Evolutionary conservation across 2,113 vertebrate species (phyloP).

Genomic region (Tyto alba): DNA sequence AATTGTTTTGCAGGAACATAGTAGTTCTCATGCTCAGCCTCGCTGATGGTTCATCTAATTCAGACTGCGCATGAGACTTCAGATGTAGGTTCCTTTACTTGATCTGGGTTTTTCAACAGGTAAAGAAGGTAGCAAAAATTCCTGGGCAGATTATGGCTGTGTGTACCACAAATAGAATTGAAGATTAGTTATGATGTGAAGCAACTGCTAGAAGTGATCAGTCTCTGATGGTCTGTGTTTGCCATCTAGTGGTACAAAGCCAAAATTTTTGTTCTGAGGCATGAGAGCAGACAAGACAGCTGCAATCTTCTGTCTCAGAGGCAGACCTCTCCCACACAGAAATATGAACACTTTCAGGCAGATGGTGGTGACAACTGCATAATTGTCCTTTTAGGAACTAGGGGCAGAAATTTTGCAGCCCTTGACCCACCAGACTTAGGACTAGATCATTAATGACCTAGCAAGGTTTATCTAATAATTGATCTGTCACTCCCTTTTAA

Average conservation of each 20-base stretch:
- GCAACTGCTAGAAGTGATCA: too few relatives aligned
- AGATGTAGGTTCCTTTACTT: not conserved
- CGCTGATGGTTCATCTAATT: not conserved
- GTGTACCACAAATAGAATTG: not conserved
- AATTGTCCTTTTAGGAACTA: not conserved
- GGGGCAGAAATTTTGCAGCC: not conserved
- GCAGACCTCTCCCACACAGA: not conserved
- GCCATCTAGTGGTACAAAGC: slow-evolving; percentile 45
- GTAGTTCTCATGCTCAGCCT: not conserved
- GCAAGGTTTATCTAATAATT: not conserved
- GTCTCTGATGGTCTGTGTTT: not conserved
- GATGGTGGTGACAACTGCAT: not conserved
- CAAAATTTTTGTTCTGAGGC: not conserved
- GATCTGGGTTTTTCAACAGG: not conserved
- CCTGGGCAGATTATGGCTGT: not conserved
- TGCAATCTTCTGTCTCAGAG: not conserved
- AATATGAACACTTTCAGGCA: not conserved
- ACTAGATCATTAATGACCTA: not conserved
- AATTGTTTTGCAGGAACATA: not conserved
- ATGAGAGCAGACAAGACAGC: fast-evolving
- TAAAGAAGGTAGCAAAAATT: not conserved
- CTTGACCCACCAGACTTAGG: not conserved
- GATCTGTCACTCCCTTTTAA: not conserved
- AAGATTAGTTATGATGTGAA: not conserved
- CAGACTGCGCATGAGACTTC: not conserved